Percentiles rank a stretch among this genome's conserved stretches.
phyloP scores from a whole-genome alignment of 2,797 vertebrate species.

The Labeo calbasu region DNA sequence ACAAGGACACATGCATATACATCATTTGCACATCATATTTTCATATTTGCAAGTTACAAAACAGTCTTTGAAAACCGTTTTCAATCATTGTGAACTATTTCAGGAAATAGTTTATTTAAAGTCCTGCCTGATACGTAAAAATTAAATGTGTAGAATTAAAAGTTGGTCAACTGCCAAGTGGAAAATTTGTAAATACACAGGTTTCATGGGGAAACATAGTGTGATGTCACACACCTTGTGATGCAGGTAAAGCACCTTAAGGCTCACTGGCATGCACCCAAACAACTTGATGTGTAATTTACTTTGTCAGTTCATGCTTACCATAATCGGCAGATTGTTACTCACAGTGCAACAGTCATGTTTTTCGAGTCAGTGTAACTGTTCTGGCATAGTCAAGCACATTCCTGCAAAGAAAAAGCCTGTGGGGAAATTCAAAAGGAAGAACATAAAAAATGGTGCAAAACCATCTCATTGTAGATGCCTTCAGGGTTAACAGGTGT shows the following conservation, averaged over 20 bases:
- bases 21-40: neutral
- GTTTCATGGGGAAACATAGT: neutral
- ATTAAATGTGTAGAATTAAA: neutral
- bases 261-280: neutral
- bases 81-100: neutral
- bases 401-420: neutral
- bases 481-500: neutral
- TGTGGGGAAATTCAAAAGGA: neutral
- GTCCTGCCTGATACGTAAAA: neutral
- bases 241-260: conserved; percentile 2
- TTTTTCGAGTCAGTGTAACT: neutral
- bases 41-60: neutral
- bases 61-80: neutral
- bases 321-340: neutral
- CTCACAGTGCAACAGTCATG: neutral
- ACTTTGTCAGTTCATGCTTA: neutral
- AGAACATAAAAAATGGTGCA: neutral
- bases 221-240: conserved; percentile 10
- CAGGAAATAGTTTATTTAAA: neutral
- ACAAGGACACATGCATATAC: neutral
- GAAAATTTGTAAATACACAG: neutral
- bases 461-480: neutral
- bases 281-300: neutral
- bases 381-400: neutral
- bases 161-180: neutral